Evolutionary conservation across 2,113 vertebrate genomes (phyloP).

Genomic region (Thermophis baileyi): DNA sequence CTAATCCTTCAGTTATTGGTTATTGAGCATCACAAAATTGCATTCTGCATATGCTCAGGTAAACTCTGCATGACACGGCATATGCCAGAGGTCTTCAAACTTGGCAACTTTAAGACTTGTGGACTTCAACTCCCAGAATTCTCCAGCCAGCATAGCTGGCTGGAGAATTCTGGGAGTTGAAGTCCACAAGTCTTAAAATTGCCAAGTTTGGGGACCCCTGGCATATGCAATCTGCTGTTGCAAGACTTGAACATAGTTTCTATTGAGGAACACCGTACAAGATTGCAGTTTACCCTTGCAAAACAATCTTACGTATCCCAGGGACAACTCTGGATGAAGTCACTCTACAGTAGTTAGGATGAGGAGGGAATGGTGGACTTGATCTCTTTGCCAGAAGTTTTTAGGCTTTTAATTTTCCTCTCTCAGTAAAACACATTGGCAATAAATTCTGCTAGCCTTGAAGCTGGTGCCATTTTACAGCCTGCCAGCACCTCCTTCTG

Average conservation of each 20-base stretch:
- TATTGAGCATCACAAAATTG: not conserved
- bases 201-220: too few species aligned
- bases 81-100: too few species aligned
- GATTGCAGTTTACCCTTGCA: not conserved
- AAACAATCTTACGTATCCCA: not conserved
- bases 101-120: too few species aligned
- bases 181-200: too few species aligned
- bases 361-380: not conserved
- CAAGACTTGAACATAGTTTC: not conserved
- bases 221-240: too few species aligned
- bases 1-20: not conserved
- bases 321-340: not conserved
- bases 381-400: not conserved
- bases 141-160: too few species aligned
- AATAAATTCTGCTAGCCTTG: not conserved
- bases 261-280: not conserved
- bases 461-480: not conserved
- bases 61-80: not conserved
- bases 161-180: too few species aligned
- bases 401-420: not conserved
- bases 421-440: not conserved
- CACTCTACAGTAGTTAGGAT: not conserved
- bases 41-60: not conserved
- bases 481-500: not conserved
- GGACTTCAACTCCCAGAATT: too few species aligned